A percentile compares a stretch with the other conserved stretches of the same genome.
Evolutionary conservation across 2,888 invertebrate species (phyloP).

Genomic region (Limnephilus auricula): DNA sequence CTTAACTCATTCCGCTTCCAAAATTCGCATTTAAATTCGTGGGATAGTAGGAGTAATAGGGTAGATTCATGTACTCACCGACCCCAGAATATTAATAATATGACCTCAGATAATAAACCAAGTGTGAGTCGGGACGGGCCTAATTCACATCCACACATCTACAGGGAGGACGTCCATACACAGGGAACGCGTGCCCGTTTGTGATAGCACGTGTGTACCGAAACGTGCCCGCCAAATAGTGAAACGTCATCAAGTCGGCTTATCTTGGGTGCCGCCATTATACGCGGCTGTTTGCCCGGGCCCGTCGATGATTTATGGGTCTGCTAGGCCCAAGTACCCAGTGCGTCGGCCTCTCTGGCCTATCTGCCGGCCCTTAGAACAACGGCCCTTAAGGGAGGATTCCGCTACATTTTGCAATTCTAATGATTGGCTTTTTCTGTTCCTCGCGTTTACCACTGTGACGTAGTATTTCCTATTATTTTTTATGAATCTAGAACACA

Average conservation of each 20-base stretch:
- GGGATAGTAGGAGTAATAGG: neutral
- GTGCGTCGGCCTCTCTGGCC: neutral
- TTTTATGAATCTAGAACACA: too few species aligned
- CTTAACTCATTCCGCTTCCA: neutral
- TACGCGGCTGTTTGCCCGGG: slow-evolving; percentile 20
- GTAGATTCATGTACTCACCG: neutral
- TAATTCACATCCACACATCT: neutral
- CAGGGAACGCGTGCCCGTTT: neutral
- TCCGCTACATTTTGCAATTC: neutral
- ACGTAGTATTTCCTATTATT: neutral
- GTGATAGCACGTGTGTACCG: neutral
- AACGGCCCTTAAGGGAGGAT: neutral
- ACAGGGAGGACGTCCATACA: neutral
- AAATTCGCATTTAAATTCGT: neutral
- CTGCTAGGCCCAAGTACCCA: slow-evolving; percentile 8
- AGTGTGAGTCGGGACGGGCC: neutral
- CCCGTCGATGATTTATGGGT: slow-evolving; percentile 42
- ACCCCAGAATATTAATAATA: neutral
- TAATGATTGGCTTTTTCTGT: neutral
- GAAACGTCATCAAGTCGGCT: slow-evolving; percentile 64
- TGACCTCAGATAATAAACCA: neutral
- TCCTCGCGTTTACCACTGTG: neutral
- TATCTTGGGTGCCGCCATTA: slow-evolving; percentile 55
- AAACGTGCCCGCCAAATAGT: slow-evolving; percentile 61
- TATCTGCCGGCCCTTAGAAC: neutral